phyloP scores from a whole-genome alignment of 2,888 invertebrate genomes.

The Cephus runcator region DNA sequence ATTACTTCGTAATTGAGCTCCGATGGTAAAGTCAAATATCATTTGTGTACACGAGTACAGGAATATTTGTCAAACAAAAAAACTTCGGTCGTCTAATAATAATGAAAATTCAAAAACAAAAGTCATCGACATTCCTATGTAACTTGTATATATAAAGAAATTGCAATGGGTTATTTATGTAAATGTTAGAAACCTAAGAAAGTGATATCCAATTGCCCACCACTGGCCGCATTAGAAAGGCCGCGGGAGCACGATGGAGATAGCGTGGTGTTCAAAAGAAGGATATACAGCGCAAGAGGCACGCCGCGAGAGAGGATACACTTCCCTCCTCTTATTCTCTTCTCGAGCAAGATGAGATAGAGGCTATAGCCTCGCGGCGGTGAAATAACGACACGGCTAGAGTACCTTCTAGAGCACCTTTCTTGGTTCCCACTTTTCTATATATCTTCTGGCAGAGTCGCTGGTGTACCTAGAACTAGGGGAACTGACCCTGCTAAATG shows the following conservation, averaged over 20 bases:
- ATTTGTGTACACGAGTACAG: neutral
- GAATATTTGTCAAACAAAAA: too few relatives aligned
- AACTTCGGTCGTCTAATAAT: neutral
- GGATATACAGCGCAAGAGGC: conserved; percentile 29
- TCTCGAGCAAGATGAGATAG: conserved; percentile 48
- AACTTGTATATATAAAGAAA: neutral
- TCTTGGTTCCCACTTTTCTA: conserved; percentile 35
- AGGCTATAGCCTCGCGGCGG: conserved; percentile 54
- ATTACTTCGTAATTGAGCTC: neutral
- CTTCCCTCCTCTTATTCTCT: conserved; percentile 34
- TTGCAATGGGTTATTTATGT: neutral
- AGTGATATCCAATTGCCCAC: conserved; percentile 29
- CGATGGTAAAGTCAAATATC: neutral
- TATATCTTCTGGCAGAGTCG: neutral
- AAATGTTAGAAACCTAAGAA: neutral
- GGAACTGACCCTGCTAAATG: neutral
- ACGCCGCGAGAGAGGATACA: conserved; percentile 21
- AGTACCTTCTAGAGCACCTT: conserved; percentile 45
- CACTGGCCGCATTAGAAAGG: conserved; percentile 19
- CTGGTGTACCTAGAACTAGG: neutral
- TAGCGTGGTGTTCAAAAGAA: conserved; percentile 33
- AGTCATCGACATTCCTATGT: neutral
- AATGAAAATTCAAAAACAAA: neutral
- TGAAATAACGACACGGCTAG: conserved; percentile 58
- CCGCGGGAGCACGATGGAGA: conserved; percentile 34